Conservation (phyloP, 1,140 invertebrate genomes). For the Calephelis nemesis region DNA sequence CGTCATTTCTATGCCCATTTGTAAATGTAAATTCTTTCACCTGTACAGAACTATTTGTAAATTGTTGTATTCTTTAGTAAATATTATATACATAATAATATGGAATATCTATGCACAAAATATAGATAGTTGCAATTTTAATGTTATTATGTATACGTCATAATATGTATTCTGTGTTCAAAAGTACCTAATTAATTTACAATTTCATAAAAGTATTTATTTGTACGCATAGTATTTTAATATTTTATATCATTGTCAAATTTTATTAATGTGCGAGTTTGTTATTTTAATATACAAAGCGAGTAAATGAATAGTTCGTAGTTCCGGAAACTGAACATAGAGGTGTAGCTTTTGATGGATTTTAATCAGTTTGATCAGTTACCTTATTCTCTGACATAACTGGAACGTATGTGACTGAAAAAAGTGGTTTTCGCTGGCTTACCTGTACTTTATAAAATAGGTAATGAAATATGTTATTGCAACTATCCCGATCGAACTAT, state of each 20-base stretch:
- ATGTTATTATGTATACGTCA: slow-evolving; percentile 7
- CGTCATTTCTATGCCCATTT: not conserved
- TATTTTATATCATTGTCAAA: not conserved
- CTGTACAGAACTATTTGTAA: slow-evolving; percentile 4
- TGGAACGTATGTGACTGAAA: too few relatives aligned
- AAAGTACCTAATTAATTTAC: slow-evolving; percentile 16
- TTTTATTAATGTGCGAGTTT: too few relatives aligned
- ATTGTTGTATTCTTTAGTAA: slow-evolving; percentile 4
- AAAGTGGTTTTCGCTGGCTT: too few relatives aligned
- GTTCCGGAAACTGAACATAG: too few relatives aligned
- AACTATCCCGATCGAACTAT: too few relatives aligned
- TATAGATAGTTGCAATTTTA: slow-evolving; percentile 18
- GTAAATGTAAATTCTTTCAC: not conserved
- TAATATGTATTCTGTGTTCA: slow-evolving; percentile 15
- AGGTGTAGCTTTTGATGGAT: too few relatives aligned
- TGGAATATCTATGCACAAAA: slow-evolving; percentile 16
- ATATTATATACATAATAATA: slow-evolving; percentile 10
- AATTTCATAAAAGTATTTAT: not conserved
- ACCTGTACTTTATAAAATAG: too few relatives aligned
- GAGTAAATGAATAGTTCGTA: too few relatives aligned
- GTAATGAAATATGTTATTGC: too few relatives aligned
- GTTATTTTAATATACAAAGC: too few relatives aligned
- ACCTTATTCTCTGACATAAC: too few relatives aligned
- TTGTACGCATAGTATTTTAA: not conserved
- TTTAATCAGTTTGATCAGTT: too few relatives aligned